These are phyloP conservation scores for Ectropis crepuscularia DNA, from an alignment of 2,888 invertebrate genomes.

Conservation along the genomic window DNA sequence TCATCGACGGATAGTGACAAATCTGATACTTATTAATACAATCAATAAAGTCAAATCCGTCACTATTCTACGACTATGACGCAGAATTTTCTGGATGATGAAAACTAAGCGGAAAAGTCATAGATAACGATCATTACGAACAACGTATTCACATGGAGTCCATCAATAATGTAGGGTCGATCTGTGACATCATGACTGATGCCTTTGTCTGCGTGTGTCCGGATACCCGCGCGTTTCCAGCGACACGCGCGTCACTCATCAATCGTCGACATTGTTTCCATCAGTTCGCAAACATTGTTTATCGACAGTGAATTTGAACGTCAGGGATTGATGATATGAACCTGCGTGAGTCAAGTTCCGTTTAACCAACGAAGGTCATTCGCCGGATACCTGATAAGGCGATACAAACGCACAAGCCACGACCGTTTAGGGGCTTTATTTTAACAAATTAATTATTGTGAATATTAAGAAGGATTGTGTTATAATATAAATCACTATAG, in stretches of 20 bases:
- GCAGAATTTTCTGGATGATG: too few species aligned
- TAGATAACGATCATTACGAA: background rate
- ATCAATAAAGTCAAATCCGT: too few species aligned
- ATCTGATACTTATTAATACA: too few species aligned
- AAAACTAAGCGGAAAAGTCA: too few species aligned
- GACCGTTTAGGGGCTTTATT: conserved; percentile 2
- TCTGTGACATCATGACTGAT: conserved; percentile 18
- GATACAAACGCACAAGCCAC: conserved; percentile 36
- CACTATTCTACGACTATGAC: too few species aligned
- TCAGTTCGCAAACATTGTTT: conserved; percentile 36
- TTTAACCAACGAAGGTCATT: conserved; percentile 55
- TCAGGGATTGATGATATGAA: conserved; percentile 62
- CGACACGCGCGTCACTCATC: conserved; percentile 28
- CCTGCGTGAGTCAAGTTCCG: conserved; percentile 63
- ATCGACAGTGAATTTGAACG: conserved; percentile 42
- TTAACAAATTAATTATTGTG: too few species aligned
- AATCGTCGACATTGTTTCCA: conserved; percentile 36
- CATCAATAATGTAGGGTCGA: conserved; percentile 10
- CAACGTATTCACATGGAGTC: background rate
- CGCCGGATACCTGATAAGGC: conserved; percentile 70
- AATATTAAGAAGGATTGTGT: too few species aligned
- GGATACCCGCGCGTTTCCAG: conserved; percentile 2
- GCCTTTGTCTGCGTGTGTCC: conserved; percentile 3
- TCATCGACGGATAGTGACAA: too few species aligned
- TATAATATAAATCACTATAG: conserved; percentile 11